Evolutionary conservation across 2,113 vertebrate genomes (phyloP), one percentile per base, ranked within the genome.

Genomic region (Ellobius talpinus): DNA sequence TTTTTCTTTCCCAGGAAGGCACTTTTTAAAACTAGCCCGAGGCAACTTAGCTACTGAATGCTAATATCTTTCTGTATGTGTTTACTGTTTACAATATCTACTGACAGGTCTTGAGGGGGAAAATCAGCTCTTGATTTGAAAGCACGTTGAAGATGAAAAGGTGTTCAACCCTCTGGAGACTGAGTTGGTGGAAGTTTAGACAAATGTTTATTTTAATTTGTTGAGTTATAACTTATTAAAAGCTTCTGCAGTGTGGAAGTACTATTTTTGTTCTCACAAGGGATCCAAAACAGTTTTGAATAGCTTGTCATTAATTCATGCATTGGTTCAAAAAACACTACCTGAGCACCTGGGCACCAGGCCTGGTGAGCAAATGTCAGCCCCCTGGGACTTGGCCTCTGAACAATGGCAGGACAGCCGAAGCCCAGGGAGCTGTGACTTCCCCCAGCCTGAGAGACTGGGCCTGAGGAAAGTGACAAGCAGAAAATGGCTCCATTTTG

Each of bases 121-220:
- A 96, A 91, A 61, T 45, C 76, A 90, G 81, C 23, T 90, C 68
- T 96, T 96, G 81, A 94, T 97, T 89, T 91, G 90, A 97, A 97
- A 98, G 88, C 90, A 95, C 68, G 97, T 94, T 93, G 97, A 97
- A 96, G 95, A 98, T 94, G 86, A 98, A 97, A 97, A 95, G 96
- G 96, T 97, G 95, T 92, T 94, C 93, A 65, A 82, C 86, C 63
- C 96, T 96, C 97, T 6, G 74, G 96, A 95, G 97, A 95, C 66
- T 77, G 79, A 89, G 85, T 78, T 93, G 93, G 94, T 92, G 2
- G 93, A 96, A 96, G 96, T 92, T 96, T 95, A 98, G 97, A 96
- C 91, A 97, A 97, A 97, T 91, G 82, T 97, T 98, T 96, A 95
- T 97, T 98, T 97, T 97, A 97, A 97, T 97, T 97, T 96, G 96